A percentile compares a stretch with the other conserved stretches of the same genome.
Conservation (phyloP, 2,797 vertebrate species). For the Natrix natrix region DNA sequence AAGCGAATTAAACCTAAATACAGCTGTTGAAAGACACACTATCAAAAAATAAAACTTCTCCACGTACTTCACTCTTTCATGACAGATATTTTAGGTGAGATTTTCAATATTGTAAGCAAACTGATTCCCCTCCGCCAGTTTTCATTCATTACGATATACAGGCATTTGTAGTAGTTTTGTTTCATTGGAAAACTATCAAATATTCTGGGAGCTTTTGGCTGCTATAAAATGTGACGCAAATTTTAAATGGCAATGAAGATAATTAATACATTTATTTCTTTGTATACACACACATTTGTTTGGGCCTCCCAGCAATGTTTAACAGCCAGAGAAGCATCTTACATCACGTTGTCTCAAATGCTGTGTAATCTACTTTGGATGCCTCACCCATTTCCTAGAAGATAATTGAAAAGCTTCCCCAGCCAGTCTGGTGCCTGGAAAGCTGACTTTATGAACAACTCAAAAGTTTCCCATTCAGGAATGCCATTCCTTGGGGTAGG, state of each 20-base stretch:
- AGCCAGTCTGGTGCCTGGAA: background rate
- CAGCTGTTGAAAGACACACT: background rate
- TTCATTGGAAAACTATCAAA: background rate
- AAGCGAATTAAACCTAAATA: too few relatives aligned
- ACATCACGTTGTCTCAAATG: background rate
- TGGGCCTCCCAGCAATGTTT: background rate
- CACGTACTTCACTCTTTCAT: background rate
- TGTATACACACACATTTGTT: background rate
- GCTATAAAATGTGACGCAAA: background rate
- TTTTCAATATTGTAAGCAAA: background rate
- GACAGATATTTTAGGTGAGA: background rate
- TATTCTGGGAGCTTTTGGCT: background rate
- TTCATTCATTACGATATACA: background rate
- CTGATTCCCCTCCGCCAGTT: background rate
- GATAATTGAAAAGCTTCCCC: background rate
- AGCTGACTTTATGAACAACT: background rate
- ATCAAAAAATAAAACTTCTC: background rate
- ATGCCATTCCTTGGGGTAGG: background rate
- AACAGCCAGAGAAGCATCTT: background rate
- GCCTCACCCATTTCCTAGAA: background rate
- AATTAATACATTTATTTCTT: background rate
- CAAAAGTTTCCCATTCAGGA: background rate
- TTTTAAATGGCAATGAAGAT: background rate
- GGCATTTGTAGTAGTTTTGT: background rate
- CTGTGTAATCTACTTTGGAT: background rate